Evolutionary conservation across 2,113 vertebrate genomes (phyloP).

Genomic region (Colius striatus): DNA sequence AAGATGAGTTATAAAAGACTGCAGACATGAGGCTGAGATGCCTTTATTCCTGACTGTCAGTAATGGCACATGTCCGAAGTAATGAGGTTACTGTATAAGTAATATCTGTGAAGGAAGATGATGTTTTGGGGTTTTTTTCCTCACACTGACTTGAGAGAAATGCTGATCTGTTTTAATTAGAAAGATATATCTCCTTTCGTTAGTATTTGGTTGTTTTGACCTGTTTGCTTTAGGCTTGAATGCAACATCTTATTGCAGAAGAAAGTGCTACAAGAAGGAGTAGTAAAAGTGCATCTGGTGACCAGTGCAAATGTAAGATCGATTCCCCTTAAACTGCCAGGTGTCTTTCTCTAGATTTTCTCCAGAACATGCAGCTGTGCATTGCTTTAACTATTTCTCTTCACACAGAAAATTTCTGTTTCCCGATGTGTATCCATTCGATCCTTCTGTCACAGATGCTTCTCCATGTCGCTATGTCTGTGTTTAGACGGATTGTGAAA

Average conservation of each 20-base stretch:
- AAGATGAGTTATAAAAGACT: not conserved
- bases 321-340: not conserved
- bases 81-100: not conserved
- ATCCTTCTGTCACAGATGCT: not conserved
- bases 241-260: not conserved
- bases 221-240: not conserved
- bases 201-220: not conserved
- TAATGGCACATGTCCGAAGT: not conserved
- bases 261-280: not conserved
- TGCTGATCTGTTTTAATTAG: not conserved
- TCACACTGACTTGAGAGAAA: not conserved
- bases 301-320: not conserved
- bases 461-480: accelerated
- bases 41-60: not conserved
- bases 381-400: not conserved
- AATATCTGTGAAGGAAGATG: not conserved
- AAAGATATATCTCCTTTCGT: not conserved
- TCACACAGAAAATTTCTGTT: not conserved
- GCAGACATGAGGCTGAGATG: not conserved
- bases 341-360: not conserved
- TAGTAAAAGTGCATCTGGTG: not conserved
- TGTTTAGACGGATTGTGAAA: not conserved
- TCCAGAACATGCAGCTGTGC: not conserved
- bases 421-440: not conserved
- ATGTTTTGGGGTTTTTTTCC: accelerated